Conservation (phyloP, 2,113 vertebrate species). For the Dromaius novaehollandiae region DNA sequence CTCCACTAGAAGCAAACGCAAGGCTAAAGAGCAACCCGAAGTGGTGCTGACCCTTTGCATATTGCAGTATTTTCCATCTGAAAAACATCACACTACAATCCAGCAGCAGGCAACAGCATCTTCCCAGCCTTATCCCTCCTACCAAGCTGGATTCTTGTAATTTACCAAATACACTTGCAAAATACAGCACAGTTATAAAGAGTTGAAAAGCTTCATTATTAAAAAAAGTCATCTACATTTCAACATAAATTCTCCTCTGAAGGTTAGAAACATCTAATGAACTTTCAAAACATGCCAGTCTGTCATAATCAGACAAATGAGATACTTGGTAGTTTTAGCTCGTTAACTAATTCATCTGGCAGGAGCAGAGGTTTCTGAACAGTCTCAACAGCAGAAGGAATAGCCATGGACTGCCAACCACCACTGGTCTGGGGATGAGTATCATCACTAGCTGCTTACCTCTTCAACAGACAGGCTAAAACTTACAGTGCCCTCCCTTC, state of each 20-base stretch:
- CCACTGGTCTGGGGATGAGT: fast-evolving
- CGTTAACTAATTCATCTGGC: background rate
- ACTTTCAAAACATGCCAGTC: background rate
- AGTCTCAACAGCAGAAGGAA: background rate
- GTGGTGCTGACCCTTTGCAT: background rate
- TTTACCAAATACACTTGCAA: background rate
- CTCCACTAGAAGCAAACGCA: background rate
- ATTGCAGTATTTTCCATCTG: background rate
- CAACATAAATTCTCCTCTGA: background rate
- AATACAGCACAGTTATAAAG: fast-evolving
- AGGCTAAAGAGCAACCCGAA: background rate
- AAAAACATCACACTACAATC: background rate
- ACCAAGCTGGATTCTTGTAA: background rate
- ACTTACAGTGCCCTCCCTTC: background rate
- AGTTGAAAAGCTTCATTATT: background rate
- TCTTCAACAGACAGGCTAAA: background rate
- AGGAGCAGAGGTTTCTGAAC: background rate
- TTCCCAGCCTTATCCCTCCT: background rate
- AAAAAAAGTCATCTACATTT: background rate
- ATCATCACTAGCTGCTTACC: background rate
- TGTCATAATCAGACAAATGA: background rate
- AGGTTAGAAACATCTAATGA: background rate
- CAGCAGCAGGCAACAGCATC: background rate
- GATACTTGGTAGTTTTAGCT: background rate
- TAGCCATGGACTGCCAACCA: background rate